Conservation (phyloP, 64 coral and sea anemone species). For the Cladopsammia gracilis region DNA sequence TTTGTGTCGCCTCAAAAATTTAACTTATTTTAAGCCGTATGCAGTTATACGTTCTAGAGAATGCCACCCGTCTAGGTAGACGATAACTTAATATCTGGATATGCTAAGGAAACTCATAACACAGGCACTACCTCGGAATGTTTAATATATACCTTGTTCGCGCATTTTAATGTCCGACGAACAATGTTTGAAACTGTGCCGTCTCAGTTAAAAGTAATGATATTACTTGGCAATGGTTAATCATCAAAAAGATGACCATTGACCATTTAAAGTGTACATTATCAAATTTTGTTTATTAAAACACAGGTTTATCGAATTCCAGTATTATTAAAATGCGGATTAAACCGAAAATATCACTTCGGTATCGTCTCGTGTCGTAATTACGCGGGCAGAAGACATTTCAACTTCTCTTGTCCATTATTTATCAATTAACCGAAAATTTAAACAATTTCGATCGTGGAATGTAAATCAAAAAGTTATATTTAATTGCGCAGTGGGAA, state of each 20-base stretch:
- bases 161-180: not conserved
- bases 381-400: not conserved
- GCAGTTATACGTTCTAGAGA: not conserved
- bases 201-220: not conserved
- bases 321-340: slow-evolving; percentile 9
- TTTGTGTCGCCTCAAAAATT: not conserved
- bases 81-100: slow-evolving; percentile 1
- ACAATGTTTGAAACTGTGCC: not conserved
- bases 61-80: not conserved
- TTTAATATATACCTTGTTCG: not conserved
- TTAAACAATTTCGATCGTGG: too few species aligned
- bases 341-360: slow-evolving; percentile 1
- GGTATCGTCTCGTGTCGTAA: not conserved
- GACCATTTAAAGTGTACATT: not conserved
- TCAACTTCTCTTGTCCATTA: not conserved
- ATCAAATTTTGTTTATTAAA: not conserved
- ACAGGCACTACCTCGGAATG: not conserved
- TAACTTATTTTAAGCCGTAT: not conserved
- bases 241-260: not conserved
- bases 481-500: too few species aligned
- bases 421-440: too few species aligned
- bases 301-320: not conserved
- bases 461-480: too few species aligned
- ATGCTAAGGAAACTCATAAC: not conserved
- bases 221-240: not conserved